Evolutionary conservation across 2,113 vertebrate species (phyloP).

Genomic region (Entomyzon cyanotis): DNA sequence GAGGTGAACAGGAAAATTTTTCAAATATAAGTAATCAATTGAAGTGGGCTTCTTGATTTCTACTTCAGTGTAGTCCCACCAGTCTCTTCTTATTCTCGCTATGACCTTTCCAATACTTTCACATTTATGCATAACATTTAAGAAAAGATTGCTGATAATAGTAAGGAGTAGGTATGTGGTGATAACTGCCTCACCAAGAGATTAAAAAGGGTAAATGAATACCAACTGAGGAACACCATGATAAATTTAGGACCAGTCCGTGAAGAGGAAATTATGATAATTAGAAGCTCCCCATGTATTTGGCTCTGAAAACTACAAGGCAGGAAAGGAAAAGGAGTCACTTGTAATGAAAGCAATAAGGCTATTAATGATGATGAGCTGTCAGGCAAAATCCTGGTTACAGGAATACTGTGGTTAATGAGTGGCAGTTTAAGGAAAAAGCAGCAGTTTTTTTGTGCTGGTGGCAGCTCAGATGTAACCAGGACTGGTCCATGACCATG

Average conservation of each 20-base stretch:
- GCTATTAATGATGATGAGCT: background rate
- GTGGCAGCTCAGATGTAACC: background rate
- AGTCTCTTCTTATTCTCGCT: background rate
- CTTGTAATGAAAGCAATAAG: background rate
- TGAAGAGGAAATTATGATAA: background rate
- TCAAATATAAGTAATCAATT: background rate
- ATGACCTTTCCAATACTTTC: background rate
- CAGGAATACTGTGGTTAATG: background rate
- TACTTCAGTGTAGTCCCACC: background rate
- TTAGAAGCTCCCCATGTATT: background rate
- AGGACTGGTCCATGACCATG: background rate
- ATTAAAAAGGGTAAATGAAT: background rate
- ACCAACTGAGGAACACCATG: background rate
- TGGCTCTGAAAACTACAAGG: background rate
- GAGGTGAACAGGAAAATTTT: background rate
- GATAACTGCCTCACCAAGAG: background rate
- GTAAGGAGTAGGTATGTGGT: background rate
- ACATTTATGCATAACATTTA: background rate
- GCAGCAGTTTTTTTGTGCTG: background rate
- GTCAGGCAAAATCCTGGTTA: background rate
- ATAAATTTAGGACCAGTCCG: background rate
- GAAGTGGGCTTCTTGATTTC: background rate
- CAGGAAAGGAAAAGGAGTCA: background rate
- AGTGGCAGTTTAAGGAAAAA: background rate
- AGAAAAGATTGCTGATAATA: background rate